Base-by-base conservation (phyloP, 2,888 invertebrate species). In the Sussaba pulchella region DNA sequence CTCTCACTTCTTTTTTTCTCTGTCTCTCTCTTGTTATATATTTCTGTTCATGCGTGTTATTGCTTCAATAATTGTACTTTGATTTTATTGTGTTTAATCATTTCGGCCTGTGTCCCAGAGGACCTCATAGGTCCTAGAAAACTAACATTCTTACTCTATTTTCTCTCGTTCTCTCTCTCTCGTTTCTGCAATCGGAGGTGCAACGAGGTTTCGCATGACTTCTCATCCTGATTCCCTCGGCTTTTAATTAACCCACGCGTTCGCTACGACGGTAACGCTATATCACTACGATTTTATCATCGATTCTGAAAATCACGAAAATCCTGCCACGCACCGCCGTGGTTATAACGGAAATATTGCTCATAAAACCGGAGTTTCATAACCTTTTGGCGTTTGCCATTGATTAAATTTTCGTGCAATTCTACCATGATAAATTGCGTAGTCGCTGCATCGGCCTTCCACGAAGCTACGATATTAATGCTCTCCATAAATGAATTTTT, bases 201-300 rank as follows among this genome's bases (percentile, higher is more conserved):
- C 50, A 19, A 24, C 59, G n/a, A 14, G 43, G 8, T 69, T 54
- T 26, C 69, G 41, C 14, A 57, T 66, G 70, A 75, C 66, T 71
- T 75, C 71, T 67, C 31, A 3, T 21, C 54, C 36, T 39, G 61
- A 61, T 54, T 66, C 50, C 61, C 67, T 66, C 66, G 71, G 52
- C 43, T 75, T 71, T 80, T 63, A 61, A 80, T 80, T 80, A 75
- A 70, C 64, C 10, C 45, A 19, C 45, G 19, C 26, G 36, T 39
- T 67, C 43, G 24, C 26, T 17, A 19, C 26, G 39, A 50, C 14
- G 10, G 5, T n/a, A 19, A 21, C 24, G 10, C 6, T 31, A 24
- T 63, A 69, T 69, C 19, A 45, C 43, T 54, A 63, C 19, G 3
- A 72, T 78, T 73, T 63, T 69, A 61, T 36, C 21, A 45, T 69